These are phyloP conservation scores for Tilapia sparmanii DNA, from an alignment of 2,113 vertebrate genomes.

Conservation along the genomic window DNA sequence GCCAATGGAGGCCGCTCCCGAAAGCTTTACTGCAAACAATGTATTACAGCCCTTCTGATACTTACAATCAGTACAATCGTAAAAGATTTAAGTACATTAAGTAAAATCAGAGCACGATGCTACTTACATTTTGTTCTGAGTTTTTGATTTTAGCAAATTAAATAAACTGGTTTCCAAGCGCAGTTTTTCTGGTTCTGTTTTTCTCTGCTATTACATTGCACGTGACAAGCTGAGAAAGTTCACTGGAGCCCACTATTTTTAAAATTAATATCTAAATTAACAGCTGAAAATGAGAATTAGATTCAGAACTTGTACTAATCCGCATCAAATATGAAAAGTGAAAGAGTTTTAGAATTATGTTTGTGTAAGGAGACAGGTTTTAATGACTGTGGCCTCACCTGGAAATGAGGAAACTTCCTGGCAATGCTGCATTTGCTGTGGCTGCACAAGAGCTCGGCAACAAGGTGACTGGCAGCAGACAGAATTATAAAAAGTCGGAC, in stretches of 20 bases:
- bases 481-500: neutral
- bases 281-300: neutral
- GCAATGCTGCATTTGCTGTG: neutral
- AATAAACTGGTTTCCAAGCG: neutral
- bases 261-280: neutral
- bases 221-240: fast-evolving
- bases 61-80: no score
- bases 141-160: neutral
- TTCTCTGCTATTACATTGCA: neutral
- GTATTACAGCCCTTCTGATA: neutral
- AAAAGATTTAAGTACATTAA: neutral
- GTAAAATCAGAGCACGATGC: neutral
- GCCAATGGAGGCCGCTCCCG: neutral
- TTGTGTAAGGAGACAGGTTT: neutral
- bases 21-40: neutral
- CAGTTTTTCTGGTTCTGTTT: neutral
- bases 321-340: neutral
- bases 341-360: neutral
- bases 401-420: neutral
- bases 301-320: neutral
- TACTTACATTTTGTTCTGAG: neutral
- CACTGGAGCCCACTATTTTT: neutral
- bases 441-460: neutral
- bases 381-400: neutral
- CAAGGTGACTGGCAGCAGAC: neutral